These are phyloP conservation scores for Tetragonula carbonaria DNA, from an alignment of 2,888 invertebrate species.

Conservation along the genomic window DNA sequence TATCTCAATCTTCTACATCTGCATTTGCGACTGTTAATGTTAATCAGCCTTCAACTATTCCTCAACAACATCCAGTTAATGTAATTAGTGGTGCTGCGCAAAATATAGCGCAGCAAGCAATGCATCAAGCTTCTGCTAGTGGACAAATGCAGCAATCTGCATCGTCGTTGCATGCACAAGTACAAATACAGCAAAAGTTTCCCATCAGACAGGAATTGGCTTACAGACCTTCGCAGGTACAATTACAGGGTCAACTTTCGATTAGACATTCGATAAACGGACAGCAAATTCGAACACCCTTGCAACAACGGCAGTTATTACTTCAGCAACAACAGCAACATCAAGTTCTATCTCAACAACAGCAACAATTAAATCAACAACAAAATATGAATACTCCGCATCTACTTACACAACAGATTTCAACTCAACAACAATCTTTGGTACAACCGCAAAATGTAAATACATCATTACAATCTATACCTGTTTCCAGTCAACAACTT, in stretches of 20 bases:
- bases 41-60: slow-evolving; percentile 79
- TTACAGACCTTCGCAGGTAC: slow-evolving; percentile 75
- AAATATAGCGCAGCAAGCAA: slow-evolving; percentile 64
- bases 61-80: slow-evolving; percentile 71
- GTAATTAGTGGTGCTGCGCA: slow-evolving; percentile 61
- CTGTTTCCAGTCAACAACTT: slow-evolving; percentile 64
- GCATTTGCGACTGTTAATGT: slow-evolving; percentile 81
- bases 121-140: slow-evolving; percentile 66
- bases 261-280: slow-evolving; percentile 81
- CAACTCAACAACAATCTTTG: slow-evolving; percentile 62
- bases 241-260: slow-evolving; percentile 75
- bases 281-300: slow-evolving; percentile 77
- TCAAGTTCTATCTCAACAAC: slow-evolving; percentile 70
- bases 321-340: slow-evolving; percentile 73
- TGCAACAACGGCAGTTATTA: slow-evolving; percentile 75
- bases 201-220: slow-evolving; percentile 79
- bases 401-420: slow-evolving; percentile 63
- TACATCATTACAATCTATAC: slow-evolving; percentile 62
- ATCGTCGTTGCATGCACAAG: slow-evolving; percentile 76
- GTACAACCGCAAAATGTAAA: slow-evolving; percentile 66
- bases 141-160: slow-evolving; percentile 69
- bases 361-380: slow-evolving; percentile 73
- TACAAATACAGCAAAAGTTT: slow-evolving; percentile 82
- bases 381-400: slow-evolving; percentile 60
- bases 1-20: slow-evolving; percentile 75